Base-by-base conservation (phyloP, 2,888 invertebrate species). In the Selenia dentaria region DNA sequence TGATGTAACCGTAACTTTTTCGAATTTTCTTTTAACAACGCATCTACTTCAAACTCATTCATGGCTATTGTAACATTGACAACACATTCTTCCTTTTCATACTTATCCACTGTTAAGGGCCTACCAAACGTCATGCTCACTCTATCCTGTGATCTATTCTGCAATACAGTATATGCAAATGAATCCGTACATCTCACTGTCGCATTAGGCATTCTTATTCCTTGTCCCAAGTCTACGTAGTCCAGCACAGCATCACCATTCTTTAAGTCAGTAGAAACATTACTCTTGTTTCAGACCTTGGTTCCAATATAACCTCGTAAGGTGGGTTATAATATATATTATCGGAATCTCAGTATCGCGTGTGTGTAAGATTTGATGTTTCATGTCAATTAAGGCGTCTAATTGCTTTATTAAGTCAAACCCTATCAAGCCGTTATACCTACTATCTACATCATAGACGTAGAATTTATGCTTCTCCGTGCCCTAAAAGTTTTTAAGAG, bases 141-240 rank as follows among this genome's bases (percentile, higher is more conserved):
- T 12, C 6, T 1, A 16, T 36, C n/a, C 6, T 29, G n/a, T 0
- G 16, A 31, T 5, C 6, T 2, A 10, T 18, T 31, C n/a, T 16
- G 31, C 13, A 31, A 3, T 9, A 9, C 8, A 1, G 16, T 31
- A 2, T n/a, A 9, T 4, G 31, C 31, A 10, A 42, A 57, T 0
- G 40, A 51, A 13, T 57, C 34, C 0, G 10, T 5, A 22, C 56
- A 51, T 5, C 38, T 50, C 2, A 57, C 49, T 6, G 57, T 1
- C 0, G 60, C 57, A 3, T 29, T 28, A 0, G 62, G 59, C 56
- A 57, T 62, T 24, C 57, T 20, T 2, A 59, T 45, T 0, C 55
- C 57, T 9, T 48, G 22, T 1, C 24, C 10, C 14, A 56, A 52
- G 26, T 54, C 27, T 22, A 12, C 40, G 20, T 33, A 56, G 4